Conservation (phyloP, 2,888 invertebrate genomes). For the Scrobipalpa atriplicella region DNA sequence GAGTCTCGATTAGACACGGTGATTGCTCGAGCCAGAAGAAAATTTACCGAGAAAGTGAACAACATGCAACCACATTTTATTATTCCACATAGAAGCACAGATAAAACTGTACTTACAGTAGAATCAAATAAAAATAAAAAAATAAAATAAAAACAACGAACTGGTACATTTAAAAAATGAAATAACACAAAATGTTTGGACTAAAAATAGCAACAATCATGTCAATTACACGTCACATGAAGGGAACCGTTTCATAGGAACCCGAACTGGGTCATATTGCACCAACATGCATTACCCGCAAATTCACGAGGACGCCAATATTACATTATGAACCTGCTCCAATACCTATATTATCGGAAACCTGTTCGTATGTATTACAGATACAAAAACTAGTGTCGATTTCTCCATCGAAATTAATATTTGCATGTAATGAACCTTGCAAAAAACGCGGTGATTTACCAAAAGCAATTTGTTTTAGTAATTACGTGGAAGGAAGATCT, state of each 20-base stretch:
- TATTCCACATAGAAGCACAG: not conserved
- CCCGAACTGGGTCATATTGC: conserved; percentile 73
- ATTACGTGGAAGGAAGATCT: conserved; percentile 48
- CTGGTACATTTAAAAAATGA: not conserved
- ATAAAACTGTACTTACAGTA: too few species aligned
- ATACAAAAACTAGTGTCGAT: conserved; percentile 42
- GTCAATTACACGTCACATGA: conserved; percentile 25
- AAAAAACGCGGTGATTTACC: conserved; percentile 28
- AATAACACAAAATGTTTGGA: not conserved
- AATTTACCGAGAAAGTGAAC: conserved; percentile 8
- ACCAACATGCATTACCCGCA: conserved; percentile 54
- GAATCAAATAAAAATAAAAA: not conserved
- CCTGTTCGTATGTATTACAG: conserved; percentile 38
- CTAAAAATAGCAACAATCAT: conserved; percentile 14
- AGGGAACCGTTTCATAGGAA: conserved; percentile 58
- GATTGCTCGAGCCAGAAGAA: not conserved
- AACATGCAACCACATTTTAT: not conserved
- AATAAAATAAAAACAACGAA: not conserved
- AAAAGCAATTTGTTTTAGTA: conserved; percentile 38
- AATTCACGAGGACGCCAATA: conserved; percentile 34
- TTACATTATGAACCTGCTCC: conserved; percentile 40
- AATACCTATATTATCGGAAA: conserved; percentile 33
- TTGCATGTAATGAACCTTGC: conserved; percentile 32
- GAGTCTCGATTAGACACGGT: conserved; percentile 21
- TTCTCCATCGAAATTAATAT: conserved; percentile 35